Evolutionary conservation across 2,113 vertebrate species (phyloP).

Genomic region (Triplophysa rosa): DNA sequence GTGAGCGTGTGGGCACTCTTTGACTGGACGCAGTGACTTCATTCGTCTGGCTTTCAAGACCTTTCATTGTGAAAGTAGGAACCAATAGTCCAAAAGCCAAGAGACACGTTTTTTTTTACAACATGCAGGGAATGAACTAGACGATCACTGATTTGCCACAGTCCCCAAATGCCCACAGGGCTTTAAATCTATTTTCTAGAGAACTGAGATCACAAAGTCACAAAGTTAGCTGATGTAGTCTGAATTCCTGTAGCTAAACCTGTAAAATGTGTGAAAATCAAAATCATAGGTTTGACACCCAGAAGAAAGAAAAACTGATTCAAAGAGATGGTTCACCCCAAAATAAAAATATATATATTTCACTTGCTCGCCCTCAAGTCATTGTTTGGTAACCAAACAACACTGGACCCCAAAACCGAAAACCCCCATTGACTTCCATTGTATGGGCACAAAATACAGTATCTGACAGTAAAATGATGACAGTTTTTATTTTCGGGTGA

Average conservation of each 20-base stretch:
- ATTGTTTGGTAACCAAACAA: too few species aligned
- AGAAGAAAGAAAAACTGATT: too few species aligned
- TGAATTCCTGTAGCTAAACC: not conserved
- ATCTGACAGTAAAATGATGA: too few species aligned
- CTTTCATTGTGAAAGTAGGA: conserved; percentile 4
- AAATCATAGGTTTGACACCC: too few species aligned
- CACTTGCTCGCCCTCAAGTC: too few species aligned
- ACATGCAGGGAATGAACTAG: conserved; percentile 9
- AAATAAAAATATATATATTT: too few species aligned
- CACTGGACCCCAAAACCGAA: too few species aligned
- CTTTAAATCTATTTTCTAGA: not conserved
- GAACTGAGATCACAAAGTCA: not conserved
- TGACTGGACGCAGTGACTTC: not conserved
- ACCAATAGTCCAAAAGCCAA: not conserved
- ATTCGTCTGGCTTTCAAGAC: not conserved
- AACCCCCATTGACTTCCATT: too few species aligned
- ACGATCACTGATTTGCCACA: not conserved
- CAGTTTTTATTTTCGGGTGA: too few species aligned
- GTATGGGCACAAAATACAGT: too few species aligned
- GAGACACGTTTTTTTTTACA: not conserved
- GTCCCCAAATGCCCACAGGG: conserved; percentile 19
- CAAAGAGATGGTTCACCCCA: too few species aligned
- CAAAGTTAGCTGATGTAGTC: not conserved
- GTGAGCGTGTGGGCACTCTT: not conserved
- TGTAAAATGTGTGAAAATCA: too few species aligned